Percentiles rank a stretch among this genome's conserved stretches.
These are phyloP conservation scores for Gastrophryne carolinensis DNA, from an alignment of 2,797 vertebrate genomes.

Conservation along the genomic window DNA sequence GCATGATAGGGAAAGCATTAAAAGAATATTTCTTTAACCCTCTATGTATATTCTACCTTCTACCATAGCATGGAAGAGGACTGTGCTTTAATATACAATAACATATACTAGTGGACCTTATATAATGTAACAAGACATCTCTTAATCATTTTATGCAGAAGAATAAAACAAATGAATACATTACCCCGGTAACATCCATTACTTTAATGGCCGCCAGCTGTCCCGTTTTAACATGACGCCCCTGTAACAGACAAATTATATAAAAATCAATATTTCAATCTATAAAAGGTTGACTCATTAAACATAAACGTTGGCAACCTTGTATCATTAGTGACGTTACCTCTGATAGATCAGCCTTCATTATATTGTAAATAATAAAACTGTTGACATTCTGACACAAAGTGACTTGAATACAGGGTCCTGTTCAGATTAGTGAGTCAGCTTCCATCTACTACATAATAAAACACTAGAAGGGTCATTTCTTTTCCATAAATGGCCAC, in stretches of 20 bases:
- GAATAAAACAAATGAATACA: constrained; percentile 56
- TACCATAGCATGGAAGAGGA: too few species aligned
- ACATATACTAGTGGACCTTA: too few species aligned
- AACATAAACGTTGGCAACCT: neutral
- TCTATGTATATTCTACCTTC: too few species aligned
- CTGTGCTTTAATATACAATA: too few species aligned
- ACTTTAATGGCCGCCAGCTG: constrained; percentile 98
- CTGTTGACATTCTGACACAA: constrained; percentile 32
- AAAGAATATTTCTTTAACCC: too few species aligned
- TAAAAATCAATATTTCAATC: neutral
- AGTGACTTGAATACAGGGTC: constrained; percentile 16
- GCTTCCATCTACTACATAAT: constrained; percentile 9
- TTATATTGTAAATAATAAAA: constrained; percentile 13
- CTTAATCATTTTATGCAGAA: neutral
- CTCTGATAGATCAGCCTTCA: constrained; percentile 8
- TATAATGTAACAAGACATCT: too few species aligned
- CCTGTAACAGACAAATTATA: constrained; percentile 69
- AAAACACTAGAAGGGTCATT: constrained; percentile 15
- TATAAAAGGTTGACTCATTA: neutral
- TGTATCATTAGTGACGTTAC: neutral
- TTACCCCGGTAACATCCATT: constrained; percentile 98
- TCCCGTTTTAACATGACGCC: constrained; percentile 97
- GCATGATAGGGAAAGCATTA: too few species aligned
- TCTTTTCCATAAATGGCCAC: neutral
- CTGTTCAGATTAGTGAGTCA: constrained; percentile 27